Percentiles rank a stretch among this genome's conserved stretches.
phyloP scores from a whole-genome alignment of 2,113 vertebrate species.

The Lophius piscatorius region DNA sequence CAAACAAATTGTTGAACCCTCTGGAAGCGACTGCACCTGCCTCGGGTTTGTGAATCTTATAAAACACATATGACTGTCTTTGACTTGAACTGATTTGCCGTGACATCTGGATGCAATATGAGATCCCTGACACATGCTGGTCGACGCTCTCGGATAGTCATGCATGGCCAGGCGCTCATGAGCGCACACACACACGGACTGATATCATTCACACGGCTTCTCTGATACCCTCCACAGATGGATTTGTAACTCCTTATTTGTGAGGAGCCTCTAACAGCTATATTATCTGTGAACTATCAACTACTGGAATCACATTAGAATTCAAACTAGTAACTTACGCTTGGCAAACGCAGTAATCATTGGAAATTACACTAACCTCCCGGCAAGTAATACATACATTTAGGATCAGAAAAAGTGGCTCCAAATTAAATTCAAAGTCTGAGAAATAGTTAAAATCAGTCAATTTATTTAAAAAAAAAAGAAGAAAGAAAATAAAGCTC shows the following conservation, averaged over 20 bases:
- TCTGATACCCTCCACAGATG: background rate
- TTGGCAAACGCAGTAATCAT: too few relatives aligned
- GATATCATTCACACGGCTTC: slow-evolving; percentile 37
- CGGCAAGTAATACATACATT: too few relatives aligned
- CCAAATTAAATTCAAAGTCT: too few relatives aligned
- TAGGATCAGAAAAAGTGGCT: too few relatives aligned
- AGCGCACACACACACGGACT: slow-evolving; percentile 19
- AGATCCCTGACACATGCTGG: slow-evolving; percentile 75
- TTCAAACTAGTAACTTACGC: too few relatives aligned
- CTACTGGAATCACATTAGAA: too few relatives aligned
- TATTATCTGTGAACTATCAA: too few relatives aligned
- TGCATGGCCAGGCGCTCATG: slow-evolving; percentile 46
- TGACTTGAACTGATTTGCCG: slow-evolving; percentile 80
- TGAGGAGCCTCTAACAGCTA: background rate
- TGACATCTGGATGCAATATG: slow-evolving; percentile 84
- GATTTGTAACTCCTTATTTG: background rate
- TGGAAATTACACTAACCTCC: too few relatives aligned
- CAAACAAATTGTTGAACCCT: slow-evolving; percentile 52
- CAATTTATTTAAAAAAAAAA: too few relatives aligned
- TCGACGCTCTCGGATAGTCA: slow-evolving; percentile 51
- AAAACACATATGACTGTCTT: slow-evolving; percentile 79
- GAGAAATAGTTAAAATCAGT: too few relatives aligned
- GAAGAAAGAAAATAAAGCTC: too few relatives aligned
- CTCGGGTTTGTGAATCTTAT: slow-evolving; percentile 63
- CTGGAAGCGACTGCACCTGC: slow-evolving; percentile 69